Conservation (phyloP, 2,113 vertebrate species). For the Origma solitaria region DNA sequence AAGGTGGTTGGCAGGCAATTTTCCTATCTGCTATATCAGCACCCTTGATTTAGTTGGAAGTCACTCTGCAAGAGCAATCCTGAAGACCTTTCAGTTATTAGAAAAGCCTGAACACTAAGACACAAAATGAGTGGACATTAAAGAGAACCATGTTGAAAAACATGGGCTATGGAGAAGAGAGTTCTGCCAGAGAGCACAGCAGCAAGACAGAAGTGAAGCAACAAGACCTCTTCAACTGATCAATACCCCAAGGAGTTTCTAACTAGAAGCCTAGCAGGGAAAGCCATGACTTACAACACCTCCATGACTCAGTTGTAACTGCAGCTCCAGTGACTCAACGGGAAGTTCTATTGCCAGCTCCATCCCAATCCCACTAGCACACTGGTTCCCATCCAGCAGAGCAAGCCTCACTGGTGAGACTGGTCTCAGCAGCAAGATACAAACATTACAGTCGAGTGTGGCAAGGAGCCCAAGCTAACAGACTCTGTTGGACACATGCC, state of each 20-base stretch:
- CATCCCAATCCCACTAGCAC: conserved; percentile 21
- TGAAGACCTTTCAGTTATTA: background rate
- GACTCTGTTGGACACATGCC: conserved; percentile 25
- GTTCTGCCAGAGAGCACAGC: background rate
- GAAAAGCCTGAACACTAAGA: background rate
- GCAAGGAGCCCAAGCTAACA: conserved; percentile 59
- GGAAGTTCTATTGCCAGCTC: conserved; percentile 23
- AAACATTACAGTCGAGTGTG: conserved; percentile 5
- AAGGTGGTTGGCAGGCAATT: background rate
- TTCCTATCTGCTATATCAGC: background rate
- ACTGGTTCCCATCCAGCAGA: conserved; percentile 46
- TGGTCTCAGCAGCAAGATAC: conserved; percentile 30
- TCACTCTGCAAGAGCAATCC: background rate
- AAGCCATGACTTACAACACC: background rate
- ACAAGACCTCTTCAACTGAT: background rate
- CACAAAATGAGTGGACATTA: background rate
- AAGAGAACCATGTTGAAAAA: background rate
- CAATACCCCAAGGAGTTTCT: background rate
- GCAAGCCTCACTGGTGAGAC: conserved; percentile 57
- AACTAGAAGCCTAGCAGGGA: background rate
- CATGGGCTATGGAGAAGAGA: background rate
- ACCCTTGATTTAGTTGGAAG: background rate
- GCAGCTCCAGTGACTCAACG: conserved; percentile 41
- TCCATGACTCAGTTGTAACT: conserved; percentile 44
- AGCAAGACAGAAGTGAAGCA: background rate